phyloP scores from a whole-genome alignment of 2,888 invertebrate species.

The Notodonta dromedarius region DNA sequence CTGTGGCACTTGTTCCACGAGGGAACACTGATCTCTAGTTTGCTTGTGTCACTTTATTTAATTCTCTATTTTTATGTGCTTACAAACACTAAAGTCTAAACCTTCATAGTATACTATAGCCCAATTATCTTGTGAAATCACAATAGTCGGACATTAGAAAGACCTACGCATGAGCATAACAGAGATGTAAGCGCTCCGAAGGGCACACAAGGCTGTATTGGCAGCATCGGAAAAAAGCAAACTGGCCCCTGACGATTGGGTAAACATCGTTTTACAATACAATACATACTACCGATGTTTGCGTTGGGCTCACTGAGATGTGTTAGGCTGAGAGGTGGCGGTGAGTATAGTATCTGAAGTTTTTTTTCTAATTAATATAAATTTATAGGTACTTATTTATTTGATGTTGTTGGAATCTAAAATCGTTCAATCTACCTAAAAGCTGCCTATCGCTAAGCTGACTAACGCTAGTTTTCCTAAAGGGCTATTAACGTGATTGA shows the following conservation, averaged over 20 bases:
- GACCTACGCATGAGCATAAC: conserved; percentile 16
- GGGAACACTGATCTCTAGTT: no score
- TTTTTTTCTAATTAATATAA: not conserved
- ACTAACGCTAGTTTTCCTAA: no score
- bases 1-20: no score
- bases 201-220: conserved; percentile 39
- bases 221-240: conserved; percentile 50
- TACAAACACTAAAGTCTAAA: not conserved
- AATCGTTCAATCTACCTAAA: no score
- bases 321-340: conserved; percentile 27
- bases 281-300: conserved; percentile 35
- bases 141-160: no score
- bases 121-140: not conserved
- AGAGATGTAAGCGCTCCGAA: conserved; percentile 18
- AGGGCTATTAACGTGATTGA: no score
- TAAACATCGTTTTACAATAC: conserved; percentile 48
- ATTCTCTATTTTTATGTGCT: not conserved
- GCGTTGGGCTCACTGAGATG: conserved; percentile 25
- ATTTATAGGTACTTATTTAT: no score
- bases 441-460: no score
- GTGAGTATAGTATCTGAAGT: not conserved
- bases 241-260: conserved; percentile 43
- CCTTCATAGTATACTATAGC: not conserved
- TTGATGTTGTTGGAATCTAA: no score
- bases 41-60: not conserved